These are phyloP conservation scores for Synanthedon tipuliformis DNA, from an alignment of 2,888 invertebrate species.

Conservation along the genomic window DNA sequence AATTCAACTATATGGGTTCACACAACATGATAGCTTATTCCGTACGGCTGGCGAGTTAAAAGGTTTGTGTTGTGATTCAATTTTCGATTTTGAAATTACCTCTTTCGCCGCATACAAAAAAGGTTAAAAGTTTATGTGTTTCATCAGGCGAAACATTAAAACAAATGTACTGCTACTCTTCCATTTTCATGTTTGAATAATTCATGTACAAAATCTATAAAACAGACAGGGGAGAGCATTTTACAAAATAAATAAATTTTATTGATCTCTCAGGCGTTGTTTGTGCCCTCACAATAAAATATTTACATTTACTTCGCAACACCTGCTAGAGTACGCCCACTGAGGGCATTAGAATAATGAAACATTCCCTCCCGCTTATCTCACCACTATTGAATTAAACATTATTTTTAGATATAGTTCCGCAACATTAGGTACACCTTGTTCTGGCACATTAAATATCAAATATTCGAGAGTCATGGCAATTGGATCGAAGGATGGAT, in stretches of 20 bases:
- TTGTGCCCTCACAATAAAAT: slow-evolving; percentile 64
- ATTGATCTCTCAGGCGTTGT: slow-evolving; percentile 68
- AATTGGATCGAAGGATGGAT: too few species aligned
- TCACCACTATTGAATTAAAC: slow-evolving; percentile 43
- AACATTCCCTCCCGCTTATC: slow-evolving; percentile 41
- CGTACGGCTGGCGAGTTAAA: too few species aligned
- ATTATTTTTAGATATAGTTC: slow-evolving; percentile 6
- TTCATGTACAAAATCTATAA: slow-evolving; percentile 67
- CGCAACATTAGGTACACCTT: neutral
- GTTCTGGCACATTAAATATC: too few species aligned
- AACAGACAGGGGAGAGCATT: slow-evolving; percentile 60
- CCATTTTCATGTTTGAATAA: slow-evolving; percentile 59
- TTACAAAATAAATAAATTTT: slow-evolving; percentile 70
- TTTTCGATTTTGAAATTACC: neutral
- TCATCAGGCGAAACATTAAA: slow-evolving; percentile 57
- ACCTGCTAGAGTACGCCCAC: slow-evolving; percentile 41
- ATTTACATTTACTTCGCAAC: slow-evolving; percentile 66
- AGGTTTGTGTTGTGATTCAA: neutral
- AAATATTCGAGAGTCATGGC: too few species aligned
- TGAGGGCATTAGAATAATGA: slow-evolving; percentile 61
- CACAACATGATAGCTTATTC: too few species aligned
- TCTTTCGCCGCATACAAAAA: slow-evolving; percentile 5
- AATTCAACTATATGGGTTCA: too few species aligned
- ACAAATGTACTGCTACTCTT: slow-evolving; percentile 50
- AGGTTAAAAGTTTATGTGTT: slow-evolving; percentile 32